phyloP scores from a whole-genome alignment of 2,888 invertebrate genomes.

The Congeria kusceri region DNA sequence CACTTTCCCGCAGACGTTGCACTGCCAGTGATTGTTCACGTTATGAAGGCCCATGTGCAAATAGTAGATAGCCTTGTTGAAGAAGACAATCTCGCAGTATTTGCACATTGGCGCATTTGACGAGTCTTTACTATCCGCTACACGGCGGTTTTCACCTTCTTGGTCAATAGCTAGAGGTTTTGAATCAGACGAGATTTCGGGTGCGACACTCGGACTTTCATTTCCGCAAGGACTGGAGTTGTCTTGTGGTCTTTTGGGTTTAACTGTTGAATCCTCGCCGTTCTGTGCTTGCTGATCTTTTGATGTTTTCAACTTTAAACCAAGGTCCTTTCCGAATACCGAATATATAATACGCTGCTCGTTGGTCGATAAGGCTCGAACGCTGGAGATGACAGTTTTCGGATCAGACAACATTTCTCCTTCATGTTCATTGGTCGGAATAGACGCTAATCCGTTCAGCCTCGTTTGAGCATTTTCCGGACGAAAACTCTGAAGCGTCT shows the following conservation, averaged over 20 bases:
- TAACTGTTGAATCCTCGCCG: background rate
- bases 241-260: background rate
- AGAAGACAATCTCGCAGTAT: constrained; percentile 96
- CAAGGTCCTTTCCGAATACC: constrained; percentile 54
- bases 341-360: constrained; percentile 62
- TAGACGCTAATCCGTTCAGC: no score
- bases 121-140: background rate
- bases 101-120: constrained; percentile 68
- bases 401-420: background rate
- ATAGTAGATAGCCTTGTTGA: constrained; percentile 97
- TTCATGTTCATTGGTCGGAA: no score
- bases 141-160: constrained; percentile 13
- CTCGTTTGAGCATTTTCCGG: background rate
- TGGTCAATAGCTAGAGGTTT: constrained; percentile 17
- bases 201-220: no score
- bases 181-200: background rate
- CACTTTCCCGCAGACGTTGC: constrained; percentile 98
- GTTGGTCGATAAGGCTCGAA: constrained; percentile 46
- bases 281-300: background rate
- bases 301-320: constrained; percentile 12
- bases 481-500: background rate
- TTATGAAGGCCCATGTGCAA: constrained; percentile 99
- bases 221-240: no score
- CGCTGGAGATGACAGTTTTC: constrained; percentile 23
- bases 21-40: constrained; percentile 98